Evolutionary conservation across 2,113 vertebrate species (phyloP).

Genomic region (Tragelaphus strepsiceros): DNA sequence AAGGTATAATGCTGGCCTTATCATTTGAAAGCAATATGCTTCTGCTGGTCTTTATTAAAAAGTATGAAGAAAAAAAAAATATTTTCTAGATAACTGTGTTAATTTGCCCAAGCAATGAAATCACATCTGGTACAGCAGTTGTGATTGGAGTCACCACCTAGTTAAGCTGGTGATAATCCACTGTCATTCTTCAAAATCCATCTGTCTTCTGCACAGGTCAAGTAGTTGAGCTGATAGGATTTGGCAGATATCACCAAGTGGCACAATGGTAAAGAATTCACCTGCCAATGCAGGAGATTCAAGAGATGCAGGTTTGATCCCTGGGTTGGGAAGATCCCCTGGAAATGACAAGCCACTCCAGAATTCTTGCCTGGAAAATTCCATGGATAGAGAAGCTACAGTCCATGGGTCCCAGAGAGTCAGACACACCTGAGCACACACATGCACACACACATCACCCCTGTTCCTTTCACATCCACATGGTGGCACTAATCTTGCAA

Average conservation of each 20-base stretch:
- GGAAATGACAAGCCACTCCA: background rate
- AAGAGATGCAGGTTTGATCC: background rate
- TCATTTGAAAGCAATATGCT: background rate
- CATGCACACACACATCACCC: background rate
- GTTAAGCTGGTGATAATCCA: background rate
- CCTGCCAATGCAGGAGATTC: background rate
- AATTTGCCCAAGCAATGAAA: background rate
- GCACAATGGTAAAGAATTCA: rapidly evolving
- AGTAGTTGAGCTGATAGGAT: background rate
- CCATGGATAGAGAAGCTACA: background rate
- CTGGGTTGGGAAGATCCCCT: background rate
- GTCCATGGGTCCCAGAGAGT: background rate
- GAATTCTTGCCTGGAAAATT: background rate
- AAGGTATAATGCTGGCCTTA: background rate
- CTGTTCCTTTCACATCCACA: background rate
- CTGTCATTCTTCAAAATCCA: background rate
- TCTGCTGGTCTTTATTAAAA: background rate
- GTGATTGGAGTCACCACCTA: background rate
- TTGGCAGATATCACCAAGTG: background rate
- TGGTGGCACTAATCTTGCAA: background rate
- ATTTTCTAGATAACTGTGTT: background rate
- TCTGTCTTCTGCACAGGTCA: background rate
- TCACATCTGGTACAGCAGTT: background rate
- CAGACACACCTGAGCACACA: background rate
- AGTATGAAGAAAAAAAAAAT: background rate